phyloP scores from a whole-genome alignment of 2,797 vertebrate species.

The Phoebastria nigripes region DNA sequence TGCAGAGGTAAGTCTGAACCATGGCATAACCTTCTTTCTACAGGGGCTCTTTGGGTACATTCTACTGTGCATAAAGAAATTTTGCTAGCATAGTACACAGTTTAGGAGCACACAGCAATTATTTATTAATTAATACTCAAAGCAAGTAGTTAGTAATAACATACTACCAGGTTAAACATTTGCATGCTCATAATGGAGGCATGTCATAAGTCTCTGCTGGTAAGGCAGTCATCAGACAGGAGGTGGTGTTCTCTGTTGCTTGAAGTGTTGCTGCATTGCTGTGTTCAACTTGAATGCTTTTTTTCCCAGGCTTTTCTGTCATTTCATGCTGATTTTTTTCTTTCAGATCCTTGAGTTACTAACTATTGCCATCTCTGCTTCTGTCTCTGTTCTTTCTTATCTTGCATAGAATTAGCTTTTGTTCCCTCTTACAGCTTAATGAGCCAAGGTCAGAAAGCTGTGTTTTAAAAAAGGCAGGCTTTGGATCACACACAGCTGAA shows the following conservation, averaged over 20 bases:
- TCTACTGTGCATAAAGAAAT: not conserved
- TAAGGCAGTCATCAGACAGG: not conserved
- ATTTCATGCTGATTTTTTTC: not conserved
- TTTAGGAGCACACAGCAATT: not conserved
- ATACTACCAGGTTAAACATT: not conserved
- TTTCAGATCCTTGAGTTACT: not conserved
- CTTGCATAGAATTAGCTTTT: not conserved
- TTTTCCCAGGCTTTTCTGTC: not conserved
- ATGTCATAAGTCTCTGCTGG: not conserved
- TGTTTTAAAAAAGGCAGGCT: not conserved
- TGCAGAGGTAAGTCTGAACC: not conserved
- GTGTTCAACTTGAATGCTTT: rapidly evolving
- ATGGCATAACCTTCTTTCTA: not conserved
- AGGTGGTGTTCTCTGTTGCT: not conserved
- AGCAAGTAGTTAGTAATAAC: not conserved
- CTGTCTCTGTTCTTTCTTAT: not conserved
- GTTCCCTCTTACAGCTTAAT: not conserved
- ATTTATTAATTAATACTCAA: not conserved
- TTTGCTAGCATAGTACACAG: not conserved
- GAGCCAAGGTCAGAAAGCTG: not conserved
- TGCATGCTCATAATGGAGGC: not conserved
- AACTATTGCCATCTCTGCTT: not conserved
- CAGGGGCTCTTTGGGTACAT: not conserved
- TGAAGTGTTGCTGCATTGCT: not conserved
- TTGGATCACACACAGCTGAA: not conserved